A percentile compares a stretch with the other conserved stretches of the same genome.
Evolutionary conservation across 2,888 invertebrate species (phyloP).

Genomic region (Trachelus stipa): DNA sequence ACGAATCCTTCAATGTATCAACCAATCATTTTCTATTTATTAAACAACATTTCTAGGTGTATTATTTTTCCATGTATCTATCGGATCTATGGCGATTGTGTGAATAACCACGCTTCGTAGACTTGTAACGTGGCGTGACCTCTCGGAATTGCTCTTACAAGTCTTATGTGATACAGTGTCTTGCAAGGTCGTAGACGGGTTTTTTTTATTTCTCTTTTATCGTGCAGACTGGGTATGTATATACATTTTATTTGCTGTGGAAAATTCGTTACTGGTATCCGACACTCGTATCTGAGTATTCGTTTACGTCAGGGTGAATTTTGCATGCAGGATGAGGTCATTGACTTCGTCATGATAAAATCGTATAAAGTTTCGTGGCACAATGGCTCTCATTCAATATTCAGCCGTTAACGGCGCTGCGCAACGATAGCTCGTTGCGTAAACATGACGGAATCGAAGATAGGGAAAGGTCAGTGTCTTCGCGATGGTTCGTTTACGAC

Average conservation of each 20-base stretch:
- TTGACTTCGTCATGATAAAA: not conserved
- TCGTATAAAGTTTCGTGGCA: constrained; percentile 28
- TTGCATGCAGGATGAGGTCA: not conserved
- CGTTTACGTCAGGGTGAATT: not conserved
- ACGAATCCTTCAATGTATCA: not conserved
- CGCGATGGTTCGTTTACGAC: not conserved
- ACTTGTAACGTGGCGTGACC: not conserved
- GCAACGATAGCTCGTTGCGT: constrained; percentile 33
- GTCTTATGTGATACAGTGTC: not conserved
- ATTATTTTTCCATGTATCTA: not conserved
- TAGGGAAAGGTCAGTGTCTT: constrained; percentile 40
- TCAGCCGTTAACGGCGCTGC: constrained; percentile 25
- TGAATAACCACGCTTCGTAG: not conserved
- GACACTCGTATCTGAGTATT: not conserved
- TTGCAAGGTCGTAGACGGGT: not conserved
- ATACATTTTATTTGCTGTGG: not conserved
- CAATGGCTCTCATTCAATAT: constrained; percentile 34
- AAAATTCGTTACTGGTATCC: not conserved
- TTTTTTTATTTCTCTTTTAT: not conserved
- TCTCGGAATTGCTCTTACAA: not conserved
- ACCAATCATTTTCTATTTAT: no score
- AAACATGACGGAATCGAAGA: constrained; percentile 39
- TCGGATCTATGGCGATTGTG: not conserved
- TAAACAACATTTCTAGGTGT: no score
- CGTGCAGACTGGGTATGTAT: not conserved